Conservation (phyloP, 1,140 invertebrate genomes). For the Paramacrobiotus metropolitanus region DNA sequence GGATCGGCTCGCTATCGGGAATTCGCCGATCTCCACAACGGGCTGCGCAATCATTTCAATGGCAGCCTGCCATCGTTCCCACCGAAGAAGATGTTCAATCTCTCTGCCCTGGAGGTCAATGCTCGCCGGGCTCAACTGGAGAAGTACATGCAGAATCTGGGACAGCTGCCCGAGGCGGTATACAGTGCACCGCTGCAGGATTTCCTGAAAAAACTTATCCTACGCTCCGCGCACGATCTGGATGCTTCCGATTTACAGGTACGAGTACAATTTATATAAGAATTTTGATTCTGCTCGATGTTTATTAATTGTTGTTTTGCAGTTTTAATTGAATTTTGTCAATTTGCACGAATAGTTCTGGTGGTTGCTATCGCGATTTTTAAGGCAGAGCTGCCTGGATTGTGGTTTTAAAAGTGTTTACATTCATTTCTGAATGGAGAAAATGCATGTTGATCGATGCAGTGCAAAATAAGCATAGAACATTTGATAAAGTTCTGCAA, state of each 20-base stretch:
- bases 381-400: too few relatives aligned
- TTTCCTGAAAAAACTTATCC: background rate
- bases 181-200: background rate
- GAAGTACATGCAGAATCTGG: slow-evolving; percentile 6
- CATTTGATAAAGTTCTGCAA: too few relatives aligned
- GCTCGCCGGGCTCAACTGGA: background rate
- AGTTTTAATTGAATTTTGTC: too few relatives aligned
- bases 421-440: too few relatives aligned
- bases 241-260: background rate
- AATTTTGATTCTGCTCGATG: too few relatives aligned
- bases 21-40: background rate
- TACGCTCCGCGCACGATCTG: background rate
- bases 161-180: background rate
- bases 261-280: too few relatives aligned
- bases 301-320: too few relatives aligned
- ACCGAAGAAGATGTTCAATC: slow-evolving; percentile 3
- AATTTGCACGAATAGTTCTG: too few relatives aligned
- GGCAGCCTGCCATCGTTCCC: background rate
- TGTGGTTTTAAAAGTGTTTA: too few relatives aligned
- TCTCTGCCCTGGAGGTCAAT: background rate
- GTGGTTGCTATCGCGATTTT: too few relatives aligned
- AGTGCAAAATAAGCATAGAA: too few relatives aligned
- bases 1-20: background rate
- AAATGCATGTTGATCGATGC: too few relatives aligned
- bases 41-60: background rate